Evolutionary conservation across 2,113 vertebrate genomes (phyloP).

Genomic region (Phalacrocorax carbo): DNA sequence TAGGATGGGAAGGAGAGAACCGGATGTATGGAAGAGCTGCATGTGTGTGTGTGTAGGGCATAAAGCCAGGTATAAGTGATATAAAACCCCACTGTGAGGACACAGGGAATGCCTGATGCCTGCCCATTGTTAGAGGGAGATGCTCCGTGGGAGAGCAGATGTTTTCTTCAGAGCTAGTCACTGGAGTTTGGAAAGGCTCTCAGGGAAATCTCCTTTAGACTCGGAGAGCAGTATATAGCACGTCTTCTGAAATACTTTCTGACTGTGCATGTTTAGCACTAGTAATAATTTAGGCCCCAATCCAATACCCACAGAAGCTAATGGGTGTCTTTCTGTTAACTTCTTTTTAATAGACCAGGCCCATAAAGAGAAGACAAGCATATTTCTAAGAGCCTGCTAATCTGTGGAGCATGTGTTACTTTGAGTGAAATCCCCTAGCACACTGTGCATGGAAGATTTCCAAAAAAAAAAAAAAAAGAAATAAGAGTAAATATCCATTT

Average conservation of each 20-base stretch:
- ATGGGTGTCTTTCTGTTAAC: constrained; percentile 41
- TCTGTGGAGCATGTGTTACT: constrained; percentile 55
- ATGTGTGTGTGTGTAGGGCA: neutral
- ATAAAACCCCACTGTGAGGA: constrained; percentile 63
- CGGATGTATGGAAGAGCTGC: constrained; percentile 57
- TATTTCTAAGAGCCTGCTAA: constrained; percentile 59
- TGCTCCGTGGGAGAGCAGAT: neutral
- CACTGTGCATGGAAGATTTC: constrained; percentile 21
- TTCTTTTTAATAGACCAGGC: constrained; percentile 49
- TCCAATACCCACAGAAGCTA: constrained; percentile 61
- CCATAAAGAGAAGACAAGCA: constrained; percentile 48
- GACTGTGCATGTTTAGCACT: neutral
- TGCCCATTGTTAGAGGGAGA: constrained; percentile 27
- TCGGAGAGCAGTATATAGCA: neutral
- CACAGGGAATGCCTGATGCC: constrained; percentile 74
- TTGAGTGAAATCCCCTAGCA: constrained; percentile 22
- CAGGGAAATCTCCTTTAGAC: neutral
- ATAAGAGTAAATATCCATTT: constrained; percentile 34
- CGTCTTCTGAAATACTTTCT: constrained; percentile 30
- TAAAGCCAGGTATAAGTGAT: constrained; percentile 52
- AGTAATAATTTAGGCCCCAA: constrained; percentile 55
- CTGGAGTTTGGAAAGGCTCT: constrained; percentile 2
- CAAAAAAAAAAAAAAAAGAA: neutral
- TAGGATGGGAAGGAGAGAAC: constrained; percentile 6
- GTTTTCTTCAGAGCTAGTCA: neutral